A percentile compares a stretch with the other conserved stretches of the same genome.
Conservation (phyloP, 1,140 invertebrate species). For the Drosophila mauritiana region DNA sequence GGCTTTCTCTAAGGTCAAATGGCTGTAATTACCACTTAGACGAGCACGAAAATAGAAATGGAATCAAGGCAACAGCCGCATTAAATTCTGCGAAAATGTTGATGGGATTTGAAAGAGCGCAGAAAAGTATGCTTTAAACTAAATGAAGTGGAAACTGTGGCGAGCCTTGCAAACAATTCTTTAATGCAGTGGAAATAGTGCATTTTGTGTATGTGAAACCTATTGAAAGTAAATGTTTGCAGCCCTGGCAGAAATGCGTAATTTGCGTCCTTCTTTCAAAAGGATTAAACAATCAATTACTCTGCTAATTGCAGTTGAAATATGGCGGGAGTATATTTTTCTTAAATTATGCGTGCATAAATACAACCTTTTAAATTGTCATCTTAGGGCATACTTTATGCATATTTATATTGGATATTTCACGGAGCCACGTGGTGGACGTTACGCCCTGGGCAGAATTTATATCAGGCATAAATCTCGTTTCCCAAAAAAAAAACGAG, state of each 20-base stretch:
- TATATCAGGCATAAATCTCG: conserved; percentile 71
- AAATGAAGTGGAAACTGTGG: conserved; percentile 5
- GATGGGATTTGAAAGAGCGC: background rate
- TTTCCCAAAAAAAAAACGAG: conserved; percentile 28
- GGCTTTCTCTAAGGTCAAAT: conserved; percentile 35
- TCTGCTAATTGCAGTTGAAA: conserved; percentile 35
- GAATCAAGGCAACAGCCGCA: conserved; percentile 8
- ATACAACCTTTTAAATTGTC: conserved; percentile 52
- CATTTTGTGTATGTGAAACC: background rate
- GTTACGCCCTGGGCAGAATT: conserved; percentile 44
- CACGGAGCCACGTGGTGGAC: background rate
- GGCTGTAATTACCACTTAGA: conserved; percentile 28
- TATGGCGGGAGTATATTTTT: conserved; percentile 18
- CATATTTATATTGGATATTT: conserved; percentile 47
- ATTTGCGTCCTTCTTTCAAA: background rate
- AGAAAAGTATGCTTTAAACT: conserved; percentile 14
- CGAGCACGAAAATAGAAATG: background rate
- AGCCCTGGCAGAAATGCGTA: background rate
- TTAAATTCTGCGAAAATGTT: conserved; percentile 9
- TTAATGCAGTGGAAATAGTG: background rate
- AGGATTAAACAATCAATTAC: conserved; percentile 50
- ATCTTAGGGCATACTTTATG: conserved; percentile 53
- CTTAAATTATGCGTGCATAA: conserved; percentile 32
- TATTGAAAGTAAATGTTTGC: background rate
- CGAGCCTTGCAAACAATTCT: background rate